Evolutionary conservation across 2,113 vertebrate genomes (phyloP), one percentile per base, ranked within the genome.

Genomic region (Pipa parva): DNA sequence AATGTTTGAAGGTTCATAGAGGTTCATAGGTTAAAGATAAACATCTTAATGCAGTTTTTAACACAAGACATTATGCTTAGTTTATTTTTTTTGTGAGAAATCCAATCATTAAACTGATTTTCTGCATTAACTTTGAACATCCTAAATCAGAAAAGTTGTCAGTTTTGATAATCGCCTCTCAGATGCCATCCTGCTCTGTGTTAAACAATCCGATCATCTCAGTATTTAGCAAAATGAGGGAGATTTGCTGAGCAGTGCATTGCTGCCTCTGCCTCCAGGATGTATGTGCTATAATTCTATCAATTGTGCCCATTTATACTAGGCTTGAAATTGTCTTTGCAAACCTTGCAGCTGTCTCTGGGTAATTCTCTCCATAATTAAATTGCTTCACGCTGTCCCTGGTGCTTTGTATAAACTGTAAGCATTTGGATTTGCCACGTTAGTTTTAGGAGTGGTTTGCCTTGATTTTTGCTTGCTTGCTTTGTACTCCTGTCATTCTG

Each of bases 301-400:
- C 78, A 77, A 75, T 76, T 76, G 58, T 46, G 57, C 33, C 66
- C 66, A 70, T 70, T 70, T 70, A 70, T 45, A 31, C 66, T 58
- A 33, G 57, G 66, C 75, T 75, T 8, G 10, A 63, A 78, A 76
- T 66, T 74, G 61, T 77, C 80, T 79, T 77, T 77, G 74, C 77
- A 83, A 81, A 82, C 73, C 74, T 85, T 55, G 51, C 78, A 78
- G 77, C 75, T 83, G 76, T 61, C 78, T 78, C 74, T 42, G 57
- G 74, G 71, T 78, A 77, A 81, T 82, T 83, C 24, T 1, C 57
- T 50, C 68, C 64, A 78, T 79, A 80, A 81, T 79, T 77, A 78
- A 78, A 77, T 79, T 77, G 79, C 78, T 74, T 74, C 79, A 64
- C 59, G 75, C 80, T 78, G 83, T 69, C 74, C 83, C 71, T 68